A percentile compares a stretch with the other conserved stretches of the same genome.
Conservation (phyloP, 2,888 invertebrate genomes). For the Criorhina ranunculi region DNA sequence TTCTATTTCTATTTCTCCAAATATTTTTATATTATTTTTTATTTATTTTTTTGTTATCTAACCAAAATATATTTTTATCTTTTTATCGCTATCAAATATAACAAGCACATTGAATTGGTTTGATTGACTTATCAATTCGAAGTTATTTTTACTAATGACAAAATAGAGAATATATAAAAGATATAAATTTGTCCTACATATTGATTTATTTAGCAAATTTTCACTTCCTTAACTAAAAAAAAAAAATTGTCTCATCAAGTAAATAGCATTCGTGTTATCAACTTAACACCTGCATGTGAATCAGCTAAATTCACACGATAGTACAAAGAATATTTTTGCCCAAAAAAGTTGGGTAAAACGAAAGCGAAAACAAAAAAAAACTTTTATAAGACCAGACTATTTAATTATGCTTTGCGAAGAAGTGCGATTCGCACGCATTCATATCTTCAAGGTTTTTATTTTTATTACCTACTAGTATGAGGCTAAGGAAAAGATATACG, state of each 20-base stretch:
- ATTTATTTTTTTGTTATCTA: not conserved
- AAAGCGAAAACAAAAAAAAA: constrained; percentile 25
- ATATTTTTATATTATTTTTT: not conserved
- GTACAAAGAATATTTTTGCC: not conserved
- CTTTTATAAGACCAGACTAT: constrained; percentile 10
- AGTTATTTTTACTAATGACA: constrained; percentile 12
- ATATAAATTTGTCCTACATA: not conserved
- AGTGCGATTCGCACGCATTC: constrained; percentile 23
- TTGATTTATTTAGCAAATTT: not conserved
- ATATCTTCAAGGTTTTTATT: constrained; percentile 2
- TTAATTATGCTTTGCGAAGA: constrained; percentile 13
- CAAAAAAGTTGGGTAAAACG: not conserved
- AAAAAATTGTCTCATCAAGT: constrained; percentile 15
- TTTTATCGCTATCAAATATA: not conserved
- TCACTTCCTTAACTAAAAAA: not conserved
- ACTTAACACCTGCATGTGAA: constrained; percentile 46
- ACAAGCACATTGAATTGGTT: not conserved
- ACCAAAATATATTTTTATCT: not conserved
- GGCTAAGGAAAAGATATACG: not conserved
- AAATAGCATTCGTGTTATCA: constrained; percentile 27
- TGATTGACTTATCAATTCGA: constrained; percentile 13
- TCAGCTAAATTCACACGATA: constrained; percentile 30
- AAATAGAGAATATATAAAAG: not conserved
- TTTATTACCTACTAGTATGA: too few relatives aligned
- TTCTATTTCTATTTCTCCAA: too few relatives aligned